Percentiles rank a stretch among this genome's conserved stretches.
phyloP scores from a whole-genome alignment of 2,113 vertebrate genomes.

The Propithecus coquereli region DNA sequence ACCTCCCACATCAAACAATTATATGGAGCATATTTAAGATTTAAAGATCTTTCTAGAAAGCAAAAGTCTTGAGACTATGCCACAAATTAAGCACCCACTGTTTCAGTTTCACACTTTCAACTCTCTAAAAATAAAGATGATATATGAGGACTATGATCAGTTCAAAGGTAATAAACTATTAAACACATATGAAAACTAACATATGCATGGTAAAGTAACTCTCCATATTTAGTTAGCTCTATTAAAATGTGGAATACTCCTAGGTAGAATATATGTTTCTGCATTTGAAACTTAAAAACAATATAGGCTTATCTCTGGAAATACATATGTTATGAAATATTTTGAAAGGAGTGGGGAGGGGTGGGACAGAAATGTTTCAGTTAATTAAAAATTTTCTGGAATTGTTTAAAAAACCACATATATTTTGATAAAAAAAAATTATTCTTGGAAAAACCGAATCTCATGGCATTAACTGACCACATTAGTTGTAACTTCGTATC shows the following conservation, averaged over 20 bases:
- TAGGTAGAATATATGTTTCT: neutral
- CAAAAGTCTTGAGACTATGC: constrained; percentile 8
- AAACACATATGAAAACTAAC: neutral
- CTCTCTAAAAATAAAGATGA: constrained; percentile 35
- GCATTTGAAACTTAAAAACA: neutral
- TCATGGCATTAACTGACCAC: neutral
- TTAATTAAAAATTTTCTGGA: neutral
- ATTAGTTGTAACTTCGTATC: neutral
- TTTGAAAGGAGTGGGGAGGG: neutral
- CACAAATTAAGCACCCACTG: neutral
- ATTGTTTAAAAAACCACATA: neutral
- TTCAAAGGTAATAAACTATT: constrained; percentile 28
- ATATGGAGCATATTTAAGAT: constrained; percentile 14
- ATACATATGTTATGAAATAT: constrained; percentile 9
- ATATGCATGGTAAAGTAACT: neutral
- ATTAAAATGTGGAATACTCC: neutral
- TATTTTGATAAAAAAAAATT: constrained; percentile 14
- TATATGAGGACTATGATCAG: neutral
- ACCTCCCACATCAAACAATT: constrained; percentile 9
- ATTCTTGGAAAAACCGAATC: neutral
- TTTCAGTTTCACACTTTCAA: constrained; percentile 31
- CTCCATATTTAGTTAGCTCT: neutral
- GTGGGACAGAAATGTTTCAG: neutral
- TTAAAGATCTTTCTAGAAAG: constrained; percentile 45
- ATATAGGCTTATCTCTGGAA: neutral